These are phyloP conservation scores for Trichechus manatus DNA, from an alignment of 2,113 vertebrate genomes.

Conservation along the genomic window DNA sequence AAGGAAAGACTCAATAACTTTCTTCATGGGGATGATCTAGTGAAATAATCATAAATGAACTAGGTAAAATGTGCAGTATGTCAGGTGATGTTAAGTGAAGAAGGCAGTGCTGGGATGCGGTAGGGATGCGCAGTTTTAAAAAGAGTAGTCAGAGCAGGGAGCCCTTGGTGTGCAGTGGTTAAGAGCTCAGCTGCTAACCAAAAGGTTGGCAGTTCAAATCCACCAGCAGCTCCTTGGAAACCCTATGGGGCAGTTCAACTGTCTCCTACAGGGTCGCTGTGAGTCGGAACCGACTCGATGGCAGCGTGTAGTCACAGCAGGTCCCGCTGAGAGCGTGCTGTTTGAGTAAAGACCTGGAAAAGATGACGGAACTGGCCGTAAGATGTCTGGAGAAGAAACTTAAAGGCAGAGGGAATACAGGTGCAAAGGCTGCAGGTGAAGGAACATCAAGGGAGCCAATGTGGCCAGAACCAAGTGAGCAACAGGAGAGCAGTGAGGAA, in stretches of 20 bases:
- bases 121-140: neutral
- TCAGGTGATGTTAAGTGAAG: too few relatives aligned
- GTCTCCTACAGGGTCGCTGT: too few relatives aligned
- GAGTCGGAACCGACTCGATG: too few relatives aligned
- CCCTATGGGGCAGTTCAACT: too few relatives aligned
- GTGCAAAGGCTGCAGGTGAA: accelerated
- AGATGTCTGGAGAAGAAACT: neutral
- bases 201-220: too few relatives aligned
- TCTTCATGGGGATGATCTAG: neutral
- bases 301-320: neutral
- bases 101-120: neutral
- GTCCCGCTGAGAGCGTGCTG: neutral
- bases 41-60: neutral
- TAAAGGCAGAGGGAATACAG: too few relatives aligned
- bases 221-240: too few relatives aligned
- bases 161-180: too few relatives aligned
- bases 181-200: too few relatives aligned
- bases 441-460: neutral
- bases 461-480: neutral
- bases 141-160: neutral
- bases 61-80: neutral
- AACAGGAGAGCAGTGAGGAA: accelerated
- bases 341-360: neutral
- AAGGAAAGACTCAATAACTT: neutral
- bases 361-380: accelerated